A percentile compares a stretch with the other conserved stretches of the same genome.
These are phyloP conservation scores for Sphecodes monilicornis DNA, from an alignment of 2,888 invertebrate genomes.

Conservation along the genomic window DNA sequence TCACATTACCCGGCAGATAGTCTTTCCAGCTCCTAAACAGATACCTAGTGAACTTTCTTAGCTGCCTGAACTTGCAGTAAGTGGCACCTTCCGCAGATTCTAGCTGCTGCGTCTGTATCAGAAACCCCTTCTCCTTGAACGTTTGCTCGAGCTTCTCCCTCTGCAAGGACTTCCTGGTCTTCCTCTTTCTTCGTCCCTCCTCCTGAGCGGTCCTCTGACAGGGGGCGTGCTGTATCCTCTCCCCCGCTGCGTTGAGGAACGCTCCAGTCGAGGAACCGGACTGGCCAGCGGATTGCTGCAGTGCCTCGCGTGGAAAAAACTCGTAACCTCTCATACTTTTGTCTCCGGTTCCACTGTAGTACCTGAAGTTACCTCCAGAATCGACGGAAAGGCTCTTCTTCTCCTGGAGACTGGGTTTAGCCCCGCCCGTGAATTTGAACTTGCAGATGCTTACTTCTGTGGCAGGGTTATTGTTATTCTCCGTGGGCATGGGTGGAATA, in stretches of 20 bases:
- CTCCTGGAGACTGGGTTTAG: constrained; percentile 94
- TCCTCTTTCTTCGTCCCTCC: constrained; percentile 87
- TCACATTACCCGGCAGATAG: constrained; percentile 92
- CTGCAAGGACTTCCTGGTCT: constrained; percentile 93
- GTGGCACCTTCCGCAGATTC: constrained; percentile 97
- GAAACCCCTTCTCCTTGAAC: constrained; percentile 96
- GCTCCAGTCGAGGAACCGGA: constrained; percentile 85
- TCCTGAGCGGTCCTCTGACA: constrained; percentile 74
- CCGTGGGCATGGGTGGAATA: constrained; percentile 92
- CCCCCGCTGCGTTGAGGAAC: constrained; percentile 85
- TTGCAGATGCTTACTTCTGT: constrained; percentile 96
- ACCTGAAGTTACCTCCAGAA: constrained; percentile 94
- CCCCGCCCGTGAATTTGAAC: constrained; percentile 96
- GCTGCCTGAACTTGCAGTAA: constrained; percentile 96
- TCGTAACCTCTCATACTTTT: constrained; percentile 92
- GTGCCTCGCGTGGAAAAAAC: constrained; percentile 90
- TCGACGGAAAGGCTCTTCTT: constrained; percentile 97
- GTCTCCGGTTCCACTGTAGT: constrained; percentile 94
- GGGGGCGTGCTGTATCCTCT: constrained; percentile 83
- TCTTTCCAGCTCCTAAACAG: constrained; percentile 97
- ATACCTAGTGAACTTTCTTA: constrained; percentile 96
- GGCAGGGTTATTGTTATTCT: constrained; percentile 90
- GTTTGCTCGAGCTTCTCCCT: constrained; percentile 95
- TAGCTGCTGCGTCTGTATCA: constrained; percentile 96
- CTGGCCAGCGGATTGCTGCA: constrained; percentile 86